Conservation (phyloP, 2,888 invertebrate species). For the Oscheius sp. region DNA sequence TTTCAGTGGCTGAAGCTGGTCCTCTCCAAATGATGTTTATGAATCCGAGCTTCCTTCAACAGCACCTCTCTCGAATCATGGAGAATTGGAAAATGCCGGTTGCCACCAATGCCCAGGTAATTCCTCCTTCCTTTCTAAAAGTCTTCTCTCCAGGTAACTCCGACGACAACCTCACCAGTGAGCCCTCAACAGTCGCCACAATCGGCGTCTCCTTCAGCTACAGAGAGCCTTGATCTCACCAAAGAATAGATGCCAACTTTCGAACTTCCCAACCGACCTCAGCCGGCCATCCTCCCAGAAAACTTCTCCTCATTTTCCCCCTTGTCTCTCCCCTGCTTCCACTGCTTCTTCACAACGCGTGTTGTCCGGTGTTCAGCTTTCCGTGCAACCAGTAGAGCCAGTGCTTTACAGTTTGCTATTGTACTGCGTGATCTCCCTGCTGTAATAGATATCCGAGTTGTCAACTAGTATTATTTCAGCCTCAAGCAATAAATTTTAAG, state of each 20-base stretch:
- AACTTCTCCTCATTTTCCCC: background rate
- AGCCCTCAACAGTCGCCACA: background rate
- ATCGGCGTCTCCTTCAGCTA: background rate
- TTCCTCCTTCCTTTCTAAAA: background rate
- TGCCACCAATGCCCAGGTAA: constrained; percentile 1
- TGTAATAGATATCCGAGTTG: background rate
- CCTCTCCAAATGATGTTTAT: constrained; percentile 42
- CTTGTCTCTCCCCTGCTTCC: background rate
- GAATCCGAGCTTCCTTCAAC: constrained; percentile 39
- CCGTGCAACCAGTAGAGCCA: constrained; percentile 1
- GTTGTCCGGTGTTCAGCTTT: constrained; percentile 18
- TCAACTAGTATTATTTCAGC: background rate
- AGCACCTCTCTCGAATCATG: constrained; percentile 42
- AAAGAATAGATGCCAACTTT: constrained; percentile 10
- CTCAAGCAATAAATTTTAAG: constrained; percentile 9
- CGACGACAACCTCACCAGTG: background rate
- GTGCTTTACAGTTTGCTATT: background rate
- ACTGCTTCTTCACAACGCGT: background rate
- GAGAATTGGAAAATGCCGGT: constrained; percentile 38
- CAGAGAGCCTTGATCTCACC: constrained; percentile 21
- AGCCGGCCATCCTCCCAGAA: too few species aligned
- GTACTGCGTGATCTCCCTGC: constrained; percentile 12
- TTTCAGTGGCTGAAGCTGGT: constrained; percentile 33
- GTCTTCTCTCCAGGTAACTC: background rate
- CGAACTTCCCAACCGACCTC: constrained; percentile 3